Conservation (phyloP, 2,113 vertebrate species). For the Alosa alosa region DNA sequence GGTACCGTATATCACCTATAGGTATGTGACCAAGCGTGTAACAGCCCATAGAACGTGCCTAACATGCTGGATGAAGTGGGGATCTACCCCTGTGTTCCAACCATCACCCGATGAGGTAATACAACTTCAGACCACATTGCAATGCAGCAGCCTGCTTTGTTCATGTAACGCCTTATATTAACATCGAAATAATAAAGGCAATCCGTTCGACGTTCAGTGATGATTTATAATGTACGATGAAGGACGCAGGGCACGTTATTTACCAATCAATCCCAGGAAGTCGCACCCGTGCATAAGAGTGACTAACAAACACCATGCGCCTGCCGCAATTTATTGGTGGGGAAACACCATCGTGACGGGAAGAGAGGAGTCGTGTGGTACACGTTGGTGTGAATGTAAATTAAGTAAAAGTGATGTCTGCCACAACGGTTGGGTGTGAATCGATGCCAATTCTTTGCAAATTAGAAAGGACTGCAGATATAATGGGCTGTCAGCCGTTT, state of each 20-base stretch:
- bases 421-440: neutral
- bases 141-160: conserved; percentile 12
- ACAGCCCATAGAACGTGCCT: conserved; percentile 39
- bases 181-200: neutral
- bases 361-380: conserved; percentile 23
- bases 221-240: neutral
- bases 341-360: conserved; percentile 1
- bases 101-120: conserved; percentile 54
- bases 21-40: neutral
- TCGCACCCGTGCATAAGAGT: neutral
- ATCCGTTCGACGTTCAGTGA: neutral
- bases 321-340: conserved; percentile 4
- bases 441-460: neutral
- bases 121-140: conserved; percentile 14
- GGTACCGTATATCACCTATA: neutral
- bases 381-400: conserved; percentile 34
- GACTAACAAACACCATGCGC: neutral
- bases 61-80: conserved; percentile 39
- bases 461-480: neutral
- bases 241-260: neutral
- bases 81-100: neutral
- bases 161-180: neutral
- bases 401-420: neutral
- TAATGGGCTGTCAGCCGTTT: neutral
- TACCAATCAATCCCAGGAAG: neutral